These are phyloP conservation scores for Cebus imitator DNA, from an alignment of 2,113 vertebrate species.

Conservation along the genomic window DNA sequence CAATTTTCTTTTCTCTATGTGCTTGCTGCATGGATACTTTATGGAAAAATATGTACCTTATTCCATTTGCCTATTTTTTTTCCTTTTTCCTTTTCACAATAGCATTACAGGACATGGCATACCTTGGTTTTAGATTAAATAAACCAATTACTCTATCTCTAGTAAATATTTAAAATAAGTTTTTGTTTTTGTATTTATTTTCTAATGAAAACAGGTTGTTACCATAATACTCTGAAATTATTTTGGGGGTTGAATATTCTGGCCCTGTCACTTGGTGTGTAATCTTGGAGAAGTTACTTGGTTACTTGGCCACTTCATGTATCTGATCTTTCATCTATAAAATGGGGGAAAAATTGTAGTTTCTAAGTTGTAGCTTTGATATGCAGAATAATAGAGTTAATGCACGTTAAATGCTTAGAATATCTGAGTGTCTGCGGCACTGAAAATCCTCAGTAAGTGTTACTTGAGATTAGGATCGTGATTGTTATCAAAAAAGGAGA, in stretches of 20 bases:
- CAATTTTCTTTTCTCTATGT: not conserved
- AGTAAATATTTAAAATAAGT: not conserved
- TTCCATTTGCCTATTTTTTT: not conserved
- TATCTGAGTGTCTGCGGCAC: no score
- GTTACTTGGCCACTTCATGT: not conserved
- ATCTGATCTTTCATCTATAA: not conserved
- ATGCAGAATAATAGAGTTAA: not conserved
- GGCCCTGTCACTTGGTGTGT: not conserved
- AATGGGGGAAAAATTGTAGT: not conserved
- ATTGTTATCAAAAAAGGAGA: not conserved
- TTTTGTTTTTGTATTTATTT: not conserved
- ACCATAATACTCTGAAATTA: not conserved
- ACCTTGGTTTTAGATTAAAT: conserved; percentile 21
- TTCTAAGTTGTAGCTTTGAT: not conserved
- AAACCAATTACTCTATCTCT: not conserved
- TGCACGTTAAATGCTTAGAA: not conserved
- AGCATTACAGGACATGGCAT: not conserved
- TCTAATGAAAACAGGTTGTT: not conserved
- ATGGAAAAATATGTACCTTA: not conserved
- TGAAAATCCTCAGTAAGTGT: not conserved
- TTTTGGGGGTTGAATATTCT: not conserved
- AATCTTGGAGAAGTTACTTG: not conserved
- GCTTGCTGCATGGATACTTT: not conserved
- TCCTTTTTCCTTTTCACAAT: not conserved
- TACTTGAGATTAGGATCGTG: not conserved